Base-by-base conservation (phyloP, 1,140 invertebrate genomes). In the Ips typographus region DNA sequence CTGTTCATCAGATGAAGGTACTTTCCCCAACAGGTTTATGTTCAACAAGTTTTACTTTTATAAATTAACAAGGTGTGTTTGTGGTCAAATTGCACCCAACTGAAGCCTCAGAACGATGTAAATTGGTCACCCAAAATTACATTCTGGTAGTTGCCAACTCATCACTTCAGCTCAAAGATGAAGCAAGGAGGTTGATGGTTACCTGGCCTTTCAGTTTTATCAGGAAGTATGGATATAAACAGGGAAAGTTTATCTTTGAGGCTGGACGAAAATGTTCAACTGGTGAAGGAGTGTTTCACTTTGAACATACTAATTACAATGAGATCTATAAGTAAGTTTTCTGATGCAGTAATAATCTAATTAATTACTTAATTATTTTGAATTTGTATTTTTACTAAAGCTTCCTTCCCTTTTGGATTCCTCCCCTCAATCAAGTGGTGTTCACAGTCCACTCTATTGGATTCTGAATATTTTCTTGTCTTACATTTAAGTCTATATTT, bases 121-220 rank as follows among this genome's bases (percentile, higher is more conserved):
- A 87, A 51, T 83, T 95, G 42, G 87, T 90, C 74, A 82, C 85
- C 7, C 89, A 75, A 65, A 83, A 85, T 44, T 94, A 94, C 75
- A 88, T 88, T 7, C 80, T 94, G 43, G 81, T 92, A 42, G 85
- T 94, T 64, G 90, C 90, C 41, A 80, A 88, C 5, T 88, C 86
- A 43, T 88, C 90, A 66, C 85, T 94, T 73, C 90, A 92, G 79
- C 79, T 93, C 65, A 84, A 88, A 78, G 87, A 89, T 75, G 77
- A 82, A n/a, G 85, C 87, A 73, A 84, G 85, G 67, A 84, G 84
- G 68, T 77, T 90, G 4, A 81, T 92, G 63, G 92, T 87, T 70
- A 91, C 87, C n/a, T 95, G 93, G 93, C 93, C 93, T 47, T 95
- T 93, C 79, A 86, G 88, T 71, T 94, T 89, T 76, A 94, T 95